Evolutionary conservation across 2,113 vertebrate species (phyloP), one percentile per base, ranked within the genome.

Genomic region (Galbula dea): DNA sequence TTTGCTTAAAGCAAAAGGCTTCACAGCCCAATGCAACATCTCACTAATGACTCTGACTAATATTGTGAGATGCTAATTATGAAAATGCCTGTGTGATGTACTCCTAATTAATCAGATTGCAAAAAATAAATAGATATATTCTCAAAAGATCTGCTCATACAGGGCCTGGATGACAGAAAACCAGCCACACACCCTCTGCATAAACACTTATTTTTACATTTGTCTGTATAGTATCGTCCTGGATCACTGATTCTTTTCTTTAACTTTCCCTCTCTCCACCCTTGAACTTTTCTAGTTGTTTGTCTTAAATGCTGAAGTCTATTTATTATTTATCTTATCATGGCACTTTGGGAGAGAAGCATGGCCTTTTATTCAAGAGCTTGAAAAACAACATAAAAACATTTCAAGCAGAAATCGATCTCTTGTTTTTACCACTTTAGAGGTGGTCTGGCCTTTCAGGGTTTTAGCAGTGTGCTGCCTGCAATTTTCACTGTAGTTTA

Each of bases 261-360:
- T 55, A 59, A 10, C 52, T 45, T 87, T 79, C 46, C 6, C 22
- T 45, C 19, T 73, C 41, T 66, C 59, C 80, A 59, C 11, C 43
- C n/a, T 71, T 86, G 54, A 89, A 77, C 20, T 67, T 86, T 34
- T 51, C 30, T 37, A 22, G 32, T 46, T 66, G 46, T 66, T 74
- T 48, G 46, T 14, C 68, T 91, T 58, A 86, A 49, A 77, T 0
- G 1, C 46, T 81, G 73, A 55, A 48, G 30, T 39, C 21, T 57
- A 48, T 92, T 81, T 78, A 86, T 88, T 93, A 90, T 91, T 95
- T 72, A 88, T 93, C 85, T 88, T 80, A 76, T 24, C 22, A 5
- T 7, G 55, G 34, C 15, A 41, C 45, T 89, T 66, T 26, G 66
- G 46, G 67, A 89, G 13, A 88, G 34, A 76, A 89, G 37, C 46